These are phyloP conservation scores for Melanotaenia boesemani DNA, from an alignment of 2,797 vertebrate species.

Conservation along the genomic window DNA sequence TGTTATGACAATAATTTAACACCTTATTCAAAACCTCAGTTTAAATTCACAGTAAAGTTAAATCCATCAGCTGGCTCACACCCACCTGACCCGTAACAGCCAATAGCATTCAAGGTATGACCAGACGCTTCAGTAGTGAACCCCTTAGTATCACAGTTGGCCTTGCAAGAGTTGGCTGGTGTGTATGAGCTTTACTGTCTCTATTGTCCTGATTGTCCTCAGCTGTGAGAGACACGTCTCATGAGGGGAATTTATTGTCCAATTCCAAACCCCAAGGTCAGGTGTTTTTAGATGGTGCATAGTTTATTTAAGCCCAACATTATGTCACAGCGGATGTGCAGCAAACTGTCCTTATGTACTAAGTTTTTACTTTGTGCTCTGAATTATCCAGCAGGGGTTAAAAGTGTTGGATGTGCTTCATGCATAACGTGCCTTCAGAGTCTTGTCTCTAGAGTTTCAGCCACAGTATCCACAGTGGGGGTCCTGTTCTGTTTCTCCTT, in stretches of 20 bases:
- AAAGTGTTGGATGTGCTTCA: background rate
- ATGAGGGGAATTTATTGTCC: too few relatives aligned
- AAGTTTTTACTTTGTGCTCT: background rate
- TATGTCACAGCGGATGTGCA: too few relatives aligned
- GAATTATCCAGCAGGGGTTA: background rate
- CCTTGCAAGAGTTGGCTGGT: background rate
- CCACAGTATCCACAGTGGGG: constrained; percentile 63
- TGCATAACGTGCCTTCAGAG: constrained; percentile 45
- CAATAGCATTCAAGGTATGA: background rate
- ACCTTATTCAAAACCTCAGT: background rate
- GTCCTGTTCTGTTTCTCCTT: background rate
- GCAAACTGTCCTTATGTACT: background rate
- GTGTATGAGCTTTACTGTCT: background rate
- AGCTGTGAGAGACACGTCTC: too few relatives aligned
- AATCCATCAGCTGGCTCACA: too few relatives aligned
- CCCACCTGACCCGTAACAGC: background rate
- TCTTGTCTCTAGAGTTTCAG: constrained; percentile 66
- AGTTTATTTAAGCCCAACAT: too few relatives aligned
- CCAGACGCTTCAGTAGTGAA: too few relatives aligned
- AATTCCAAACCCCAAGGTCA: too few relatives aligned
- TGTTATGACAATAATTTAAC: too few relatives aligned
- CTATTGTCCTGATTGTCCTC: background rate
- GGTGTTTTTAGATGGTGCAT: background rate
- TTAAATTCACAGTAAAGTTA: too few relatives aligned
- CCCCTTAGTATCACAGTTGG: background rate